Conservation (phyloP, 2,113 vertebrate genomes). For the Hypanus sabinus region DNA sequence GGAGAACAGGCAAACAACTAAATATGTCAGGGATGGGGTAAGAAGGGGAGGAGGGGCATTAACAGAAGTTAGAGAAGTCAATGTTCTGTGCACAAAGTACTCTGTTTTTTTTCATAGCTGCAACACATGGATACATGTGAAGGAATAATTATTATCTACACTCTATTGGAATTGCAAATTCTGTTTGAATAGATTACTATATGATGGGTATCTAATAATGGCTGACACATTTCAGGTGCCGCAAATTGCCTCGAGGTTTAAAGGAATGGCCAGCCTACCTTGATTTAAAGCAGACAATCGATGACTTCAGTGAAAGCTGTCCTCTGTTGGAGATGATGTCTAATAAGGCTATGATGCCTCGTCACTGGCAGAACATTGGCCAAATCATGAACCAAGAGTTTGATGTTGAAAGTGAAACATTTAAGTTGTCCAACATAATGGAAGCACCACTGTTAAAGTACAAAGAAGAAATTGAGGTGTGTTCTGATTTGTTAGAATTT, state of each 20-base stretch:
- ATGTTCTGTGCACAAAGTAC: too few relatives aligned
- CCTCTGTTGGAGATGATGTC: slow-evolving; percentile 82
- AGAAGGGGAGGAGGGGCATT: too few relatives aligned
- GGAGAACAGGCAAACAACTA: too few relatives aligned
- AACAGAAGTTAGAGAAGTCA: too few relatives aligned
- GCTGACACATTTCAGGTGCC: slow-evolving; percentile 56
- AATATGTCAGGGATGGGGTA: too few relatives aligned
- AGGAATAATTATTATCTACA: background rate
- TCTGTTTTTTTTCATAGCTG: background rate
- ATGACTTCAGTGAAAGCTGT: slow-evolving; percentile 88
- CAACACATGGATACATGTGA: background rate
- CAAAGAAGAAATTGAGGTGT: slow-evolving; percentile 94
- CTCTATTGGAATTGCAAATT: background rate
- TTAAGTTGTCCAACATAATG: slow-evolving; percentile 83
- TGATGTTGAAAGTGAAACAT: slow-evolving; percentile 75
- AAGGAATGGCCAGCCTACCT: slow-evolving; percentile 88
- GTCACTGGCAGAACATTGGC: slow-evolving; percentile 80
- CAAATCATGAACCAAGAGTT: slow-evolving; percentile 72
- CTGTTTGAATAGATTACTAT: background rate
- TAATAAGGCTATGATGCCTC: slow-evolving; percentile 80
- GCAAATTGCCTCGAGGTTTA: slow-evolving; percentile 75
- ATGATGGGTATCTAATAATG: background rate
- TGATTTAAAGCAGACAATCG: slow-evolving; percentile 80
- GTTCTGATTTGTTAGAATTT: background rate
- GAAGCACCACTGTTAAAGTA: slow-evolving; percentile 79